Conservation (phyloP, 2,113 vertebrate genomes). For the Mobula birostris region DNA sequence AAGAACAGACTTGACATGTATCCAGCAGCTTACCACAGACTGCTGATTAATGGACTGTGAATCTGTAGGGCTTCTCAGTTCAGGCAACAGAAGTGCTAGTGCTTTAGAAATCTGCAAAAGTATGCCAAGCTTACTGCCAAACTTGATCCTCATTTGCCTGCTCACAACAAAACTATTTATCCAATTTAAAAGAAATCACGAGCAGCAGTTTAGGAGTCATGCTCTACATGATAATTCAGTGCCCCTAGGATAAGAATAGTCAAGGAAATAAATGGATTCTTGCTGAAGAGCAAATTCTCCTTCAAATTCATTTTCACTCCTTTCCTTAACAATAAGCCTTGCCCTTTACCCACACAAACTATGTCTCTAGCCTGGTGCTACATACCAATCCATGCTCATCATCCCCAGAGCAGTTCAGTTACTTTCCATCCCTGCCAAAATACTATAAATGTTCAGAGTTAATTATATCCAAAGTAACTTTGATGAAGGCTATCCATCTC, state of each 20-base stretch:
- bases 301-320: too few species aligned
- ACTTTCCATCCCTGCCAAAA: too few species aligned
- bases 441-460: too few species aligned
- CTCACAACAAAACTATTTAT: background rate
- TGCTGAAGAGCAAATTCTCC: background rate
- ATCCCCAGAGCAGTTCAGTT: too few species aligned
- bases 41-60: slow-evolving; percentile 33
- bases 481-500: too few species aligned
- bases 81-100: background rate
- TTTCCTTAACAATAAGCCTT: too few species aligned
- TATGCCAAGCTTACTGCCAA: slow-evolving; percentile 1
- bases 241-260: background rate
- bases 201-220: background rate
- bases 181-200: background rate
- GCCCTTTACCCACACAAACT: too few species aligned
- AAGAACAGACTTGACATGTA: slow-evolving; percentile 13
- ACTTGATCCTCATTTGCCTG: background rate
- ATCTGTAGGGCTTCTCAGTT: slow-evolving; percentile 23
- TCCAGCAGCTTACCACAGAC: slow-evolving; percentile 19
- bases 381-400: too few species aligned
- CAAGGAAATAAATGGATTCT: background rate
- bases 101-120: slow-evolving; percentile 26
- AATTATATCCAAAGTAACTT: too few species aligned
- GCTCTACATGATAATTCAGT: background rate
- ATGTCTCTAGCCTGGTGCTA: too few species aligned